Evolutionary conservation across 2,797 vertebrate species (phyloP), one percentile per base, ranked within the genome.

Genomic region (Nothura maculosa): DNA sequence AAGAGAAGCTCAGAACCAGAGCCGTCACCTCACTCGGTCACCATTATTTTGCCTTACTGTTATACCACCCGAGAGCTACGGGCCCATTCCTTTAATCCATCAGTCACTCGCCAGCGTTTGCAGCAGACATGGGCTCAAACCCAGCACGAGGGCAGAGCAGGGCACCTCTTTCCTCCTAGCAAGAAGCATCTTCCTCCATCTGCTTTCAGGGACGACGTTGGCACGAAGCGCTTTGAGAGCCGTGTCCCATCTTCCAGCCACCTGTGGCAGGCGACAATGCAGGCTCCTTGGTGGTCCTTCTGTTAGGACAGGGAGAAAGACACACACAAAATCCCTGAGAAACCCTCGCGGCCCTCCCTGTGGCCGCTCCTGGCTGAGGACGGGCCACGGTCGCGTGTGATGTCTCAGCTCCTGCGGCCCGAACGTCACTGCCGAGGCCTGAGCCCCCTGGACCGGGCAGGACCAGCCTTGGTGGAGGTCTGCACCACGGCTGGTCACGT

Each of bases 241-340:
- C 9, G 15, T 8, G 22, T 73, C 47, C 55, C 68, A 8, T n/a
- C 25, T 60, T 79, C 60, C 61, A 67, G 4, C 8, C 15, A 38
- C 43, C 52, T 36, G 50, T 55, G 80, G 43, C 2, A 1, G 28
- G 38, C 17, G 27, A 83, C 67, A 40, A 80, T 19, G 34, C 60
- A 61, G 78, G 12, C 36, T 79, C 50, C 69, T 72, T 52, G 47
- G 77, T 55, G 38, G 30, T 40, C 73, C 63, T 30, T 58, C 2
- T 8, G 0, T 12, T 0, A 0, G 10, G 18, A 17, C 38, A 69
- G 34, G 0, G 4, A 22, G 22, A 45, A 47, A 67, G 52, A 38
- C 5, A 47, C 20, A 20, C 19, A 47, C 16, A 0, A 60, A 55
- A 80, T 13, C 54, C 36, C 82, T 30, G 32, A 67, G 61, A 75